Conservation (phyloP, 2,113 vertebrate species). For the Coptodon rendalli region DNA sequence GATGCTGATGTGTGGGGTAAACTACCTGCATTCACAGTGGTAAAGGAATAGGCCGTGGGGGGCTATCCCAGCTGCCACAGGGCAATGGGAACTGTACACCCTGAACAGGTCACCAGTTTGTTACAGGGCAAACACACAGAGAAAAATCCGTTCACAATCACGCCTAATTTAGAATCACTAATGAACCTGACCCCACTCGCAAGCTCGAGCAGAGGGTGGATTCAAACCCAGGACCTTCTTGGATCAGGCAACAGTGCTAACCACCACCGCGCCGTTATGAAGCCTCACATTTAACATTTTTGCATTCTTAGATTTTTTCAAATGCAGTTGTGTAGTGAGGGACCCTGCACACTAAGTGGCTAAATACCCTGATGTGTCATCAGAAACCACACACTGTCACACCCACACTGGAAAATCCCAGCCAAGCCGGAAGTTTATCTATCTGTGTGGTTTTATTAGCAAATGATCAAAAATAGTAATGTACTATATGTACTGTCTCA, state of each 20-base stretch:
- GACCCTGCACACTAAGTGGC: neutral
- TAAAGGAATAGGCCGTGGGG: neutral
- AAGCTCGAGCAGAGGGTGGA: neutral
- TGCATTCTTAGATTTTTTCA: neutral
- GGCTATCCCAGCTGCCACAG: neutral
- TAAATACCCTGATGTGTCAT: neutral
- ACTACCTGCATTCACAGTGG: neutral
- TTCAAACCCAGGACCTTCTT: neutral
- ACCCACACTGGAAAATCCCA: neutral
- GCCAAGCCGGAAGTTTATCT: neutral
- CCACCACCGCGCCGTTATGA: rapidly evolving
- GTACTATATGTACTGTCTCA: neutral
- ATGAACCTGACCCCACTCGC: neutral
- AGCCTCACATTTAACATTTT: neutral
- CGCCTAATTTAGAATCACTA: neutral
- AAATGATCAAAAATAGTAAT: neutral
- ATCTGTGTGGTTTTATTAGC: neutral
- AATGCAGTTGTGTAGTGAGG: neutral
- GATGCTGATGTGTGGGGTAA: neutral
- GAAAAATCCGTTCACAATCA: neutral
- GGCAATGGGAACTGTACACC: neutral
- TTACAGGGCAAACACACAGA: neutral
- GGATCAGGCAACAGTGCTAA: neutral
- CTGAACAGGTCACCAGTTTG: neutral
- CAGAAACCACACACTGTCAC: neutral